Evolutionary conservation across 1,140 invertebrate genomes (phyloP), one percentile per base, ranked within the genome.

Genomic region (Bombyx mandarina): DNA sequence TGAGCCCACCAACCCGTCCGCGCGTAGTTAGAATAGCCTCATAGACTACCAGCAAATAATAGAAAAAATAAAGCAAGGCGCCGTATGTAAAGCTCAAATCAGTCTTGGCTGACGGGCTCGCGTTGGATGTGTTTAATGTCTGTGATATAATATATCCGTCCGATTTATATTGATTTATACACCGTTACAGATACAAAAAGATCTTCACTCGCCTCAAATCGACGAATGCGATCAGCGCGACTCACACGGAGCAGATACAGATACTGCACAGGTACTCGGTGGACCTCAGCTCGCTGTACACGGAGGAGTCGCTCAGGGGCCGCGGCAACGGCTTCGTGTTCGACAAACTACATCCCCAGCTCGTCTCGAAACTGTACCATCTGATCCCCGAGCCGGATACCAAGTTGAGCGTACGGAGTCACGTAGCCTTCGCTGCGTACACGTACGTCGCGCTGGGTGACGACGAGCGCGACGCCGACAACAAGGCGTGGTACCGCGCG

Each of bases 361-460:
- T 79, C 0, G 70, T 82, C 0, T 65, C 61, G 6, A 80, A 80
- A 58, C 54, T 88, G n/a, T 57, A 44, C 1, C 65, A 71, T 12
- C 52, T 71, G 3, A 67, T 88, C 47, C 73, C 81, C 0, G 72
- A 79, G 9, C 66, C 66, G 0, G 78, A 86, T 42, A 43, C 65
- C 6, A 72, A 72, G 8, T 57, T 88, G 1, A 79, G 79, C 64
- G 66, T 87, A 44, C 58, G 72, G n/a, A 81, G 81, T 55, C 81
- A 86, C 63, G 58, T 83, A 35, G 87, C 85, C 0, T 79, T 88
- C 46, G 75, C 79, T 0, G 74, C 81, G 0, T 84, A 82, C 57
- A 86, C 81, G 0, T 82, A 80, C 50, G 65, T 79, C 56, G 66
- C 73, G 10, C 22, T 81, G 5, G 63, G 73, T 12, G 58, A 56